These are phyloP conservation scores for Orthonyx spaldingii DNA, from an alignment of 2,113 vertebrate species.

Conservation along the genomic window DNA sequence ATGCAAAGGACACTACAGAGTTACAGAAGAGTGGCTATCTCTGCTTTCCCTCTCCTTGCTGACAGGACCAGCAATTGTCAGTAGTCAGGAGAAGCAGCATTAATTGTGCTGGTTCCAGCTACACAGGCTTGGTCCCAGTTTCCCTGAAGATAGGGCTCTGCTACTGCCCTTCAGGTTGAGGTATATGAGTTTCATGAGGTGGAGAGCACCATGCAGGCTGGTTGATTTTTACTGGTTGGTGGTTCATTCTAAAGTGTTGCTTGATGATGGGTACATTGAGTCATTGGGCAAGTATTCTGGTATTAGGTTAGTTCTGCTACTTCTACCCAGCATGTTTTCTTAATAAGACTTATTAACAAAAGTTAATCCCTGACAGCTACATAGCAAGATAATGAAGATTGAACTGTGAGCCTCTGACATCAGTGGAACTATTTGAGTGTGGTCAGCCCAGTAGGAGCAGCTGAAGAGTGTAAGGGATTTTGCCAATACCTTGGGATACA, in stretches of 20 bases:
- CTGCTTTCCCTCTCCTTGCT: neutral
- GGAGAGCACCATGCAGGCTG: neutral
- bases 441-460: neutral
- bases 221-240: neutral
- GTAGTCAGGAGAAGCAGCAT: neutral
- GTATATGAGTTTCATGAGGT: neutral
- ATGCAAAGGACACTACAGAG: neutral
- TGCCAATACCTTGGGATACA: neutral
- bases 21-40: neutral
- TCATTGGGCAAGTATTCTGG: neutral
- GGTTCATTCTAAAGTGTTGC: neutral
- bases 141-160: neutral
- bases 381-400: neutral
- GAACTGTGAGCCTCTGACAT: neutral
- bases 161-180: neutral
- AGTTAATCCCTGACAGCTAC: neutral
- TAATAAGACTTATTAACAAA: neutral
- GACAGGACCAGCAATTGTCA: accelerated
- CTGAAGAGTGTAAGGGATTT: neutral
- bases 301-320: neutral
- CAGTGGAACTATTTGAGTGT: neutral
- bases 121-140: neutral
- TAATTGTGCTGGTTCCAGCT: neutral
- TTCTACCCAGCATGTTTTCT: neutral
- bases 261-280: neutral